A percentile compares a stretch with the other conserved stretches of the same genome.
These are phyloP conservation scores for Archocentrus centrarchus DNA, from an alignment of 2,113 vertebrate genomes.

Conservation along the genomic window DNA sequence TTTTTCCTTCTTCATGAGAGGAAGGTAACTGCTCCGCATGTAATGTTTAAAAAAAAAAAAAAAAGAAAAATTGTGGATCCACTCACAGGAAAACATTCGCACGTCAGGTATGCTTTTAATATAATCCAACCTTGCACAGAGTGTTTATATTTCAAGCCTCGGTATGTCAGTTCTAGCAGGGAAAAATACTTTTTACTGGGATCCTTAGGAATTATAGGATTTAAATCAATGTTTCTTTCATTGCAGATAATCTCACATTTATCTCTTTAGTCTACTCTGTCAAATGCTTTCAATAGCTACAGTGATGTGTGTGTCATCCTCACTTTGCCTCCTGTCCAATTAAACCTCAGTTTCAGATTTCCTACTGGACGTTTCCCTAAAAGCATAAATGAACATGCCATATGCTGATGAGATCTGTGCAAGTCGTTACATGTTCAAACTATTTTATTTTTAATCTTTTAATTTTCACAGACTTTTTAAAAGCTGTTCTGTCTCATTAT, in stretches of 20 bases:
- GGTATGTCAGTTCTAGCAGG: neutral
- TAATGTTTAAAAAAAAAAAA: neutral
- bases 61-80: neutral
- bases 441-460: neutral
- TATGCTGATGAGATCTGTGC: neutral
- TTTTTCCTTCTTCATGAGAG: neutral
- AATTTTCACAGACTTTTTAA: neutral
- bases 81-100: slow-evolving; percentile 24
- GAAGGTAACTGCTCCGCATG: neutral
- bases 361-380: neutral
- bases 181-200: neutral
- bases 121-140: neutral
- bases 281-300: neutral
- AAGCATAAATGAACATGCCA: neutral
- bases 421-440: neutral
- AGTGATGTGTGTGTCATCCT: neutral
- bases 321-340: neutral
- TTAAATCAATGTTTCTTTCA: slow-evolving; percentile 5
- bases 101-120: slow-evolving; percentile 9
- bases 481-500: neutral
- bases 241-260: neutral
- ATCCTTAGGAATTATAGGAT: neutral
- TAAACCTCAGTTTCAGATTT: neutral
- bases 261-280: neutral
- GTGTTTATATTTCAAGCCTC: neutral